Evolutionary conservation across 2,113 vertebrate genomes (phyloP).

Genomic region (Fulmarus glacialis): DNA sequence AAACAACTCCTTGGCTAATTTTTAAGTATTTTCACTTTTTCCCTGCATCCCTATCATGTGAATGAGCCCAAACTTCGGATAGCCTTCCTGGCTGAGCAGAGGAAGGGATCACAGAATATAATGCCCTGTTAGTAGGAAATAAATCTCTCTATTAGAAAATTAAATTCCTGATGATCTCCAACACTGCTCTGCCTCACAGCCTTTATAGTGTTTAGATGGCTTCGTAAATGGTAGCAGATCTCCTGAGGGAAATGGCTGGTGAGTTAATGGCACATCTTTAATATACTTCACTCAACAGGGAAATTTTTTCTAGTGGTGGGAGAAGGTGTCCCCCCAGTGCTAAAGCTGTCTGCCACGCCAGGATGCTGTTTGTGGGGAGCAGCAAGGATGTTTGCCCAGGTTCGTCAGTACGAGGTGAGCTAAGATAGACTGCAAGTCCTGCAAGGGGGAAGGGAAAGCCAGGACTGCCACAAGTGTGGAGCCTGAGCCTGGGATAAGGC

Average conservation of each 20-base stretch:
- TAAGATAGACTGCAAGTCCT: neutral
- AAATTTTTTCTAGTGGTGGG: neutral
- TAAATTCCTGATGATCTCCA: slow-evolving; percentile 12
- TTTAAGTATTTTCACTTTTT: neutral
- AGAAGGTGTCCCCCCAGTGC: neutral
- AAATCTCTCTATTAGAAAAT: slow-evolving; percentile 33
- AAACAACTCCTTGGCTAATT: neutral
- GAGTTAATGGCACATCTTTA: neutral
- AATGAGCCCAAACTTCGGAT: neutral
- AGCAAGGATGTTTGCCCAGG: neutral
- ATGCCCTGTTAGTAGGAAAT: neutral
- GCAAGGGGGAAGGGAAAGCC: neutral
- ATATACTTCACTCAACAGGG: neutral
- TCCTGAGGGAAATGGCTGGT: neutral
- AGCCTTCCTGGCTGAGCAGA: neutral
- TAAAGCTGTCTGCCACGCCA: neutral
- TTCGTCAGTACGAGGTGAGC: neutral
- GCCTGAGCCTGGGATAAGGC: neutral
- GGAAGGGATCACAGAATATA: neutral
- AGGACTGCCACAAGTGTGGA: neutral
- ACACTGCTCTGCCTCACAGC: neutral
- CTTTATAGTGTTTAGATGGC: neutral
- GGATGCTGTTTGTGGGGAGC: neutral
- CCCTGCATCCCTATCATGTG: neutral
- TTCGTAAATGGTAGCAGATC: neutral